These are phyloP conservation scores for Tadarida brasiliensis DNA, from an alignment of 2,797 vertebrate species.

Conservation along the genomic window DNA sequence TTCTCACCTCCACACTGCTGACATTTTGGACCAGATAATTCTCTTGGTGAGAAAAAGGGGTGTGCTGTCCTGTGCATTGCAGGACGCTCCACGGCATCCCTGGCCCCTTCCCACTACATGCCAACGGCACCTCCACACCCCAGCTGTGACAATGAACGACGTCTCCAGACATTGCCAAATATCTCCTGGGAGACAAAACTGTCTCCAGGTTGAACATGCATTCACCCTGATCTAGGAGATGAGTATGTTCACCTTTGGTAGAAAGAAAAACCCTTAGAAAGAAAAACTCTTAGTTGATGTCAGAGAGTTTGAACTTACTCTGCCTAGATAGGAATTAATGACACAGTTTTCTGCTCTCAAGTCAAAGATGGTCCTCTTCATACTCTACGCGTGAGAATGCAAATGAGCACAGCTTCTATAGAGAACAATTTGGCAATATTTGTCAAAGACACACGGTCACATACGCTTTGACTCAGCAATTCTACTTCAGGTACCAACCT, in stretches of 20 bases:
- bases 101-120: background rate
- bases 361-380: background rate
- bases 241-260: background rate
- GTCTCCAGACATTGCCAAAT: background rate
- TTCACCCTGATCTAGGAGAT: background rate
- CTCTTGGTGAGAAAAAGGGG: background rate
- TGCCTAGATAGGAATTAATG: background rate
- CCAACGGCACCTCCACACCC: background rate
- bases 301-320: background rate
- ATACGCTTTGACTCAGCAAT: background rate
- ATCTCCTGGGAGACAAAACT: background rate
- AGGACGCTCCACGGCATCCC: background rate
- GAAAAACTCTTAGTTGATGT: background rate
- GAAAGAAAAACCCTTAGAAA: background rate
- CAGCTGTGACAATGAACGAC: background rate
- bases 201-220: too few species aligned
- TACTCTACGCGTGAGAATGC: background rate
- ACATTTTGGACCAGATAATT: background rate
- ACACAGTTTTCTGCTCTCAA: background rate
- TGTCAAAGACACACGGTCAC: background rate
- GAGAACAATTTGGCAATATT: background rate
- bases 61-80: fast-evolving
- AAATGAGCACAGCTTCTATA: background rate
- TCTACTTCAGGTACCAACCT: background rate
- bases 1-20: background rate